A percentile compares a stretch with the other conserved stretches of the same genome.
These are phyloP conservation scores for Phalloptychus januarius DNA, from an alignment of 2,797 vertebrate genomes.

Conservation along the genomic window DNA sequence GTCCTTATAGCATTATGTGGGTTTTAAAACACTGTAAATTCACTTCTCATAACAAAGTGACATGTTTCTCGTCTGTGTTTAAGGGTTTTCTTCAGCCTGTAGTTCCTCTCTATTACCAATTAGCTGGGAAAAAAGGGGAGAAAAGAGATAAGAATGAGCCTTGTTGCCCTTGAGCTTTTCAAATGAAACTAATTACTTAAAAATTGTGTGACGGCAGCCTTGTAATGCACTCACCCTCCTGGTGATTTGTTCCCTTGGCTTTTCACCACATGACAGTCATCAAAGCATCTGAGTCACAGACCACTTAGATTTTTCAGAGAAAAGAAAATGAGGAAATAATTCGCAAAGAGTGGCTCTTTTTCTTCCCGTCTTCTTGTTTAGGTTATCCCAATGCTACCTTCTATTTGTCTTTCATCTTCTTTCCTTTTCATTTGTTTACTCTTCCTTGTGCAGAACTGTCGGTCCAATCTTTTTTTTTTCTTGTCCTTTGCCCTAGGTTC, in stretches of 20 bases:
- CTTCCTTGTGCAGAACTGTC: not conserved
- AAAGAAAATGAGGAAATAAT: constrained; percentile 23
- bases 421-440: not conserved
- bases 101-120: constrained; percentile 4
- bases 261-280: constrained; percentile 21
- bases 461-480: not conserved
- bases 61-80: not conserved
- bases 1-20: not conserved
- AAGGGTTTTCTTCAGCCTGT: not conserved
- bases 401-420: not conserved
- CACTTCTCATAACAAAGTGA: not conserved
- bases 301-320: constrained; percentile 7
- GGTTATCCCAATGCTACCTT: not conserved
- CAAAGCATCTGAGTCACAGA: constrained; percentile 1
- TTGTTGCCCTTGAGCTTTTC: constrained; percentile 27
- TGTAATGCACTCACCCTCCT: constrained; percentile 18
- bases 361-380: not conserved
- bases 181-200: constrained; percentile 26
- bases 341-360: not conserved
- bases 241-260: constrained; percentile 29
- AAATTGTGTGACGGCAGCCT: constrained; percentile 13
- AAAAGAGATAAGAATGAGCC: not conserved
- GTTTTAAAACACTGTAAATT: not conserved
- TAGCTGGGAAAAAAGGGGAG: not conserved
- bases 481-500: constrained; percentile 19